Base-by-base conservation (phyloP, 2,797 vertebrate genomes). In the Acanthis flammea region DNA sequence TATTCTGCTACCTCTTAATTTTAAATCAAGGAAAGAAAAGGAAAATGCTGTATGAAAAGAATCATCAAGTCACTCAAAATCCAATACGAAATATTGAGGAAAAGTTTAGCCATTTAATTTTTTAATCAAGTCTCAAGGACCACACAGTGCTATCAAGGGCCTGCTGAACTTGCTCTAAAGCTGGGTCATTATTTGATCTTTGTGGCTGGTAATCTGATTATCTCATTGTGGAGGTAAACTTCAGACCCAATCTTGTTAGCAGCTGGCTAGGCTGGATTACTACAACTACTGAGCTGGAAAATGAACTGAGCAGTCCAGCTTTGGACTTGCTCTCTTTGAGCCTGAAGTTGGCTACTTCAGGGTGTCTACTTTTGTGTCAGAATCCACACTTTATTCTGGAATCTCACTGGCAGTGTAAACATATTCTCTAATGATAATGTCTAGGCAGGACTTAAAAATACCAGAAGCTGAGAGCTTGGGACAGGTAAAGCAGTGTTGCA, bases 191-290 rank as follows among this genome's bases (percentile, higher is more conserved):
- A 99, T 99, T 99, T 99, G 99, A 99, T 99, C 99, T 99, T 99
- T 99, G 99, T 99, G 98, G 98, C 99, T 99, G 98, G 99, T 99
- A 99, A 99, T 99, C 99, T 99, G 99, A 99, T 99, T 99, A 99
- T 99, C 98, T 99, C 99, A 99, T 99, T 99, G 99, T 99, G 99
- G 98, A 99, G 99, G 99, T 99, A 99, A 99, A 99, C 99, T 99
- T 99, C 99, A 99, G 99, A 99, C 99, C 98, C 99, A 99, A 99
- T 99, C 99, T 99, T 99, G 99, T 99, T 99, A 99, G 99, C 99
- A 99, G 99, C 99, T 99, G 99, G 99, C 98, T 98, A 98, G 98
- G 98, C 98, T 99, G 99, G 99, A 99, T 99, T 99, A 99, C 98
- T 98, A 98, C 97, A 96, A 98, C 98, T 99, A 99, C 98, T 99